Base-by-base conservation (phyloP, 2,888 invertebrate species). In the Autographa pulchrina region DNA sequence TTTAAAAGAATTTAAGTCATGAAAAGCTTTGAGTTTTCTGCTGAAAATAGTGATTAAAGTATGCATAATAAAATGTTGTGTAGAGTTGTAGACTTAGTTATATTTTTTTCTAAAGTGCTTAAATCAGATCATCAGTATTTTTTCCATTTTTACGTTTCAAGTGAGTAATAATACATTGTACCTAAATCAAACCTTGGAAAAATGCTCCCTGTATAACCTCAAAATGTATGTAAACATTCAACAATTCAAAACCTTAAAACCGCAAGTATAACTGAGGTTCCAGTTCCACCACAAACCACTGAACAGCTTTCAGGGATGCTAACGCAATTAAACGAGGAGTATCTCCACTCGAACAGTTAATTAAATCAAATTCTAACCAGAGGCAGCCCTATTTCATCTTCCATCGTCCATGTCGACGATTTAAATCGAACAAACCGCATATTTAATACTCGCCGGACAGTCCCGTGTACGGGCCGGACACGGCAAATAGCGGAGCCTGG, bases 401-500 rank as follows among this genome's bases (percentile, higher is more conserved):
- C 48, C n/a, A 16, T n/a, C 5, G 14, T 5, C 43, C 16, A 5
- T 16, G 6, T 7, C 48, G 0, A 54, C 62, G 8, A 71, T 80
- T 73, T 75, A 81, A 77, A 70, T 81, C 70, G 62, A 56, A 72
- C 66, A 61, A 70, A 72, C 82, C 74, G 61, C 82, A 77, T 72
- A 70, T 82, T 79, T 72, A 81, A 74, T 75, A 70, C 61, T 9
- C 20, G 52, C 59, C 43, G 70, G 58, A 25, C 41, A 35, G 58
- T 54, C 63, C 38, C n/a, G 18, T 54, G 2, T 41, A 52, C 54
- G 48, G 16, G 52, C 38, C 61, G 69, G 78, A 62, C 16, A 61
- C 66, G 48, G 64, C 66, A 77, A 81, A 81, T 72, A 65, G 43
- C 65, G 48, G 58, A 73, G 63, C 54, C 63, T 38, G 75, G 14